phyloP scores from a whole-genome alignment of 2,888 invertebrate species.

The Dorcus hopei region DNA sequence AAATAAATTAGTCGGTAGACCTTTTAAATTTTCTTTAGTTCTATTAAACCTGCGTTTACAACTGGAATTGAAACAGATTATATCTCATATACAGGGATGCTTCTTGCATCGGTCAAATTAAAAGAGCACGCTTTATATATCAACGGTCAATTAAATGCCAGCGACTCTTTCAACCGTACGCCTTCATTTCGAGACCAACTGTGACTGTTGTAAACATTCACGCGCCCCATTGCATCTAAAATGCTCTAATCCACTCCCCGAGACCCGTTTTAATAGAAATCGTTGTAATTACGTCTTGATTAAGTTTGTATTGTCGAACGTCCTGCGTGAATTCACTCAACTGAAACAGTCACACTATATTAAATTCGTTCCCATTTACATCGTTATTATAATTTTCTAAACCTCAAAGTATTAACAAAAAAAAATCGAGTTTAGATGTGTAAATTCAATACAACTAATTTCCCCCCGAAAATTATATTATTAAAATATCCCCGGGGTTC shows the following conservation, averaged over 20 bases:
- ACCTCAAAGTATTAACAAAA: too few species aligned
- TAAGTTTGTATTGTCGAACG: constrained; percentile 22
- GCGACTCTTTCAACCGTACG: constrained; percentile 3
- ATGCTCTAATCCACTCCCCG: constrained; percentile 14
- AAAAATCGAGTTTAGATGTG: too few species aligned
- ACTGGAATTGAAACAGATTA: constrained; percentile 6
- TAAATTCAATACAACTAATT: too few species aligned
- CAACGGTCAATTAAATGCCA: too few species aligned
- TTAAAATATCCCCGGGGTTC: too few species aligned
- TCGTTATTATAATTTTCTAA: too few species aligned
- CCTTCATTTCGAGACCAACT: constrained; percentile 13
- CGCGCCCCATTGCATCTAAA: constrained; percentile 12
- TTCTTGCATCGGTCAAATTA: too few species aligned
- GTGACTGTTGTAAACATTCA: constrained; percentile 13
- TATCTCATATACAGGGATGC: constrained; percentile 3
- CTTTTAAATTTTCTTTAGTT: constrained; percentile 19
- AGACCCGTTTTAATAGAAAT: constrained; percentile 18
- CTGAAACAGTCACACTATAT: neutral
- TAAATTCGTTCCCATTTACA: too few species aligned
- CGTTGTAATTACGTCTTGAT: constrained; percentile 25
- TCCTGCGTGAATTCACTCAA: neutral
- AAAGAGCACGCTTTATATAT: neutral
- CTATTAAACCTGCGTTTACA: constrained; percentile 16
- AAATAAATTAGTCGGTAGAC: constrained; percentile 22
- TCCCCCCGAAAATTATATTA: too few species aligned